Percentiles rank a stretch among this genome's conserved stretches.
Evolutionary conservation across 2,888 invertebrate genomes (phyloP).

Genomic region (Drosophila merina): DNA sequence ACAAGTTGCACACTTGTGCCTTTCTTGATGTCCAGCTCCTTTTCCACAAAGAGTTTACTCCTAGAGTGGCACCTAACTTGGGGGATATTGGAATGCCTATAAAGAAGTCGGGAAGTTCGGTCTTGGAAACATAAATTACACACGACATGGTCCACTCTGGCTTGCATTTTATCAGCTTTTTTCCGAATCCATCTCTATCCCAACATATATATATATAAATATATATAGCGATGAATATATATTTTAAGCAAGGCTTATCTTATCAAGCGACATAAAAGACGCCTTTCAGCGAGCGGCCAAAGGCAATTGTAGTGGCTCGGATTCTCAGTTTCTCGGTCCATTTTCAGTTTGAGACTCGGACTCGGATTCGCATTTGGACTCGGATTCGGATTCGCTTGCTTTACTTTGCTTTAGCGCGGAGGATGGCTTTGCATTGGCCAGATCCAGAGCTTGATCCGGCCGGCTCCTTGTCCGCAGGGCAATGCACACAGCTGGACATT

Average conservation of each 20-base stretch:
- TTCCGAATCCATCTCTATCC: slow-evolving; percentile 7
- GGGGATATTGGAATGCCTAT: neutral
- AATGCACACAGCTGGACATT: slow-evolving; percentile 78
- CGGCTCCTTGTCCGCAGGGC: slow-evolving; percentile 62
- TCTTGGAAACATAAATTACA: neutral
- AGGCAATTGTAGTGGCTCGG: slow-evolving; percentile 65
- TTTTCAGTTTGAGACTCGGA: slow-evolving; percentile 22
- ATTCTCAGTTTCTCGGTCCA: slow-evolving; percentile 26
- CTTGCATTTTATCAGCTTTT: neutral
- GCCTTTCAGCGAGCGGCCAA: slow-evolving; percentile 73
- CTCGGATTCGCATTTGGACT: slow-evolving; percentile 23
- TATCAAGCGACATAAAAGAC: slow-evolving; percentile 78
- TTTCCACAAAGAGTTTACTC: slow-evolving; percentile 8
- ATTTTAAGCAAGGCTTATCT: slow-evolving; percentile 78
- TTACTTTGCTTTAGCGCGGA: slow-evolving; percentile 14
- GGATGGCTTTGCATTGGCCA: slow-evolving; percentile 35
- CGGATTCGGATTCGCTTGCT: slow-evolving; percentile 33
- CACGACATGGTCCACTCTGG: neutral
- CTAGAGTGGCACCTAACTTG: slow-evolving; percentile 14
- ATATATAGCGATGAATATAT: slow-evolving; percentile 62
- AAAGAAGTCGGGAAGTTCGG: no score
- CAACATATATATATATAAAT: slow-evolving; percentile 11
- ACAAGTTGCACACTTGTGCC: slow-evolving; percentile 73
- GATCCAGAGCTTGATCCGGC: slow-evolving; percentile 38
- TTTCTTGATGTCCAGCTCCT: slow-evolving; percentile 48